Conservation (phyloP, 2,113 vertebrate genomes). For the Chamaea fasciata region DNA sequence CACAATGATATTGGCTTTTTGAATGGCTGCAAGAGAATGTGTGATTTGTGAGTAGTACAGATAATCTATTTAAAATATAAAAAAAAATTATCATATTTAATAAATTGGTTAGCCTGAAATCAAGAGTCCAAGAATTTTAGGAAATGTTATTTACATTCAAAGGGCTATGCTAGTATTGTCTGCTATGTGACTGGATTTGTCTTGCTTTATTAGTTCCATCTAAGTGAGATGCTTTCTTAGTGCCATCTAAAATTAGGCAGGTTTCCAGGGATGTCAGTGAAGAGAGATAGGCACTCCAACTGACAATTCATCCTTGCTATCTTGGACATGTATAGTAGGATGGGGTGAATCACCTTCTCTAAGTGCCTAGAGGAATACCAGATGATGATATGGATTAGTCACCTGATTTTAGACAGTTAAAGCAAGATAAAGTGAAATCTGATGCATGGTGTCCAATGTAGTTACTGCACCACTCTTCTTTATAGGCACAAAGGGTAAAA, state of each 20-base stretch:
- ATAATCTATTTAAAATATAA: neutral
- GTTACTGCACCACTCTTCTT: neutral
- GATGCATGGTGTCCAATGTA: neutral
- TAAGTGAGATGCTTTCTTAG: neutral
- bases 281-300: neutral
- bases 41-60: neutral
- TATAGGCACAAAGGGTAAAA: neutral
- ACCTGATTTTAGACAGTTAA: slow-evolving; percentile 9
- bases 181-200: neutral
- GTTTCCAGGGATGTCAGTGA: neutral
- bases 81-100: neutral
- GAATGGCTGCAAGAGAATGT: neutral
- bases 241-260: neutral
- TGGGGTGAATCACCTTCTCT: neutral
- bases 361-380: neutral
- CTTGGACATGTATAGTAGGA: neutral
- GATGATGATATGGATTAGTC: neutral
- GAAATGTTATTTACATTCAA: neutral
- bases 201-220: neutral
- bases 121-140: neutral
- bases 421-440: neutral
- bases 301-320: neutral
- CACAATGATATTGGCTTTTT: accelerated
- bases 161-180: neutral
- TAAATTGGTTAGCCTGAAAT: neutral